Conservation (phyloP, 2,888 invertebrate species). For the Arenicola marina region DNA sequence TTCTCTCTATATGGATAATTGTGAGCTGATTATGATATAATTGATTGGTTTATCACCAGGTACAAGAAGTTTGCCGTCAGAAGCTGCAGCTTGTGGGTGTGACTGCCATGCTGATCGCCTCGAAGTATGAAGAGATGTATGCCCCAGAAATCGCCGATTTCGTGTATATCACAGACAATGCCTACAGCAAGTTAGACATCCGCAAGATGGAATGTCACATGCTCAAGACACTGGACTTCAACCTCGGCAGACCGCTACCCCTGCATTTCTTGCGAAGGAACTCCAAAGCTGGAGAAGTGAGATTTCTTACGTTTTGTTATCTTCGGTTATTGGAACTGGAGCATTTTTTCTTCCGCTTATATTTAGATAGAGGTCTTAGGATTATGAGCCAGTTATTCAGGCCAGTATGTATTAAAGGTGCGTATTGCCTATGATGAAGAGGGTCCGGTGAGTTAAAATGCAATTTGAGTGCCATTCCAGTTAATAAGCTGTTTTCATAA, state of each 20-base stretch:
- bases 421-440: too few species aligned
- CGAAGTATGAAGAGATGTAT: conserved; percentile 94
- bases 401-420: too few species aligned
- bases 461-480: too few species aligned
- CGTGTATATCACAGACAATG: conserved; percentile 86
- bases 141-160: conserved; percentile 86
- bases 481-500: too few species aligned
- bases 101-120: conserved; percentile 85
- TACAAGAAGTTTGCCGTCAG: conserved; percentile 67
- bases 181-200: conserved; percentile 79
- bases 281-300: conserved; percentile 65
- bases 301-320: too few species aligned
- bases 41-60: conserved; percentile 2
- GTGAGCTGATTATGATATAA: background rate
- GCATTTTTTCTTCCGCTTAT: too few species aligned
- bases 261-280: conserved; percentile 84
- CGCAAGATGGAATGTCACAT: conserved; percentile 82
- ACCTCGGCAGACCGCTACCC: conserved; percentile 83
- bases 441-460: too few species aligned
- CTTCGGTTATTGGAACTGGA: too few species aligned
- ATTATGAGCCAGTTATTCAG: too few species aligned
- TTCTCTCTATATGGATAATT: background rate
- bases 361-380: too few species aligned
- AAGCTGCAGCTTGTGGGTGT: conserved; percentile 87
- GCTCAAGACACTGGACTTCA: conserved; percentile 76